These are phyloP conservation scores for Pomacea maculata DNA, from an alignment of 1,140 invertebrate species.

Conservation along the genomic window DNA sequence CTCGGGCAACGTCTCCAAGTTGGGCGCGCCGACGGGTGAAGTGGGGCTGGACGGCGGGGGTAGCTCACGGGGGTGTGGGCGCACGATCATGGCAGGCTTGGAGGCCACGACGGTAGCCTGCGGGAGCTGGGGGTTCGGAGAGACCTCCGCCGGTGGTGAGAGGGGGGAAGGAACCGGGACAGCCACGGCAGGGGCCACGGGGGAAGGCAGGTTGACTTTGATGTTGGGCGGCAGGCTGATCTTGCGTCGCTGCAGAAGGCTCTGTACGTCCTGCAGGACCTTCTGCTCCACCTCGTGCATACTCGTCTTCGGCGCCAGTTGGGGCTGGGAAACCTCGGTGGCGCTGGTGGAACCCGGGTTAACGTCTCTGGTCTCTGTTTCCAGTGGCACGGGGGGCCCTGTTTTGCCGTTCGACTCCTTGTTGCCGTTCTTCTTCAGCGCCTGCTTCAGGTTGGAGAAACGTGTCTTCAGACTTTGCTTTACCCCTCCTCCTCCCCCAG, in stretches of 20 bases:
- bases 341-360: no score
- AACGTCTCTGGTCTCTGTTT: no score
- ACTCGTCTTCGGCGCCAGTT: no score
- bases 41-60: background rate
- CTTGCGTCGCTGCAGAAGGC: slow-evolving; percentile 11
- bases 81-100: slow-evolving; percentile 15
- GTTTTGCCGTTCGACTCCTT: background rate
- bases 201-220: background rate
- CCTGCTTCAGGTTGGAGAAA: slow-evolving; percentile 16
- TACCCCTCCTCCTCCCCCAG: background rate
- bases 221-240: background rate
- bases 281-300: slow-evolving; percentile 5
- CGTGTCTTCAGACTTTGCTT: slow-evolving; percentile 1
- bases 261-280: slow-evolving; percentile 14
- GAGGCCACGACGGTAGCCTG: background rate
- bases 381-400: no score
- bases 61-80: slow-evolving; percentile 1
- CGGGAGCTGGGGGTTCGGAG: background rate
- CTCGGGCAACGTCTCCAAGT: slow-evolving; percentile 12
- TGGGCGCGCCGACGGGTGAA: background rate
- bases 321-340: no score
- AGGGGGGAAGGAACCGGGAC: background rate
- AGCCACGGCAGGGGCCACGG: background rate
- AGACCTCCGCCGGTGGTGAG: background rate
- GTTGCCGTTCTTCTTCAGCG: slow-evolving; percentile 14